Base-by-base conservation (phyloP, 1,140 invertebrate species). In the Drosophila nigromelanica region DNA sequence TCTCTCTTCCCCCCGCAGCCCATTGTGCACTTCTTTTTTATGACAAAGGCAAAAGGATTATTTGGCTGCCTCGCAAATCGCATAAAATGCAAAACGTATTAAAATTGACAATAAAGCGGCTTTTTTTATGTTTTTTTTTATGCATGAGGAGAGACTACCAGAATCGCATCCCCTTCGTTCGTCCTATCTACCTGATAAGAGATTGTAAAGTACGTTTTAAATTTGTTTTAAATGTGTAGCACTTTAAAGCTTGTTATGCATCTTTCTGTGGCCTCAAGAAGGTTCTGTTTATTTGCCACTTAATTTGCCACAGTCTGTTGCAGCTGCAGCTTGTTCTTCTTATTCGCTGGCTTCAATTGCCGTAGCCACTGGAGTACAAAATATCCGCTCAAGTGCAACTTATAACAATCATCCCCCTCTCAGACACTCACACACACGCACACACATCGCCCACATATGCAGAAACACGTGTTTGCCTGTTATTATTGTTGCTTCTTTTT, bases 81-180 rank as follows among this genome's bases (percentile, higher is more conserved):
- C 83, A 89, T 87, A 87, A 87, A 89, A 89, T 83, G 76, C 66
- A 77, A 87, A 89, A 80, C 85, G 73, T 89, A 89, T 89, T 89
- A 89, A 89, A 89, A 83, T 89, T 89, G 83, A 89, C 85, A 89
- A 89, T 89, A 89, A 89, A 89, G 83, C 83, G 83, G 68, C 78
- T 89, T 80, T 86, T 80, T 83, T 89, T 87, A 8, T 79, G 78
- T 87, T 75, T 74, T 77, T 75, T 30, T 59, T 21, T 66, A 85
- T 67, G 69, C 61, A 50, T 56, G 56, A 58, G 54, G 14, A 18
- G n/a, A 42, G 18, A 6, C 27, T 6, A 27, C 27, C 21, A 24
- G 21, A 24, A 24, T 24, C 21, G 18, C 18, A 18, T 18, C 18
- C 18, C 18, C 1, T 18, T 18, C 18, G 21, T 24, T 24, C 21